Evolutionary conservation across 92 coral and sea anemone genomes (phyloP).

Genomic region (Actinernus sp.): DNA sequence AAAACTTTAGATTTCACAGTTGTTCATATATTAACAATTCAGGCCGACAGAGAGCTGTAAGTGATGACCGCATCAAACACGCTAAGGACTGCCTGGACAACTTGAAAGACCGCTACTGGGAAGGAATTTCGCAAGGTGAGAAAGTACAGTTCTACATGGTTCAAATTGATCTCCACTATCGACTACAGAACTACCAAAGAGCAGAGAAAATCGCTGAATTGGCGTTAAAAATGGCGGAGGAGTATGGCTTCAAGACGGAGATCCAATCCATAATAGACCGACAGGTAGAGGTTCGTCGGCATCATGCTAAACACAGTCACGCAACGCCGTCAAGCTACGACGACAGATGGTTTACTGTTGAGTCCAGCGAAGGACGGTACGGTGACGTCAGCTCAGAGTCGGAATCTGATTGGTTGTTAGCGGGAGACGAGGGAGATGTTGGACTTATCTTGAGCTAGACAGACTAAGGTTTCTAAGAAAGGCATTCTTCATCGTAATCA

Average conservation of each 20-base stretch:
- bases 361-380: constrained; percentile 23
- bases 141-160: constrained; percentile 49
- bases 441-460: no score
- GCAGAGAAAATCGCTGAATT: constrained; percentile 30
- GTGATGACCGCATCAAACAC: constrained; percentile 36
- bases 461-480: no score
- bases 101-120: constrained; percentile 45
- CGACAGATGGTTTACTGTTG: not conserved
- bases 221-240: constrained; percentile 20
- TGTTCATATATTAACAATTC: no score
- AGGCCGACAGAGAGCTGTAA: constrained; percentile 43
- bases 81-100: constrained; percentile 41
- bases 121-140: constrained; percentile 47
- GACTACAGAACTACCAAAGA: constrained; percentile 23
- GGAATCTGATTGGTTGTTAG: constrained; percentile 61
- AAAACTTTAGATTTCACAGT: no score
- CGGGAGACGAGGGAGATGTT: no score
- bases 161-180: constrained; percentile 48
- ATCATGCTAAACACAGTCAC: no score
- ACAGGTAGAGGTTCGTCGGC: no score
- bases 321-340: not conserved
- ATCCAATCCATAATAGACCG: constrained; percentile 47
- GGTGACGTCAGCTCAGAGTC: constrained; percentile 52
- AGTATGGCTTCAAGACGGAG: constrained; percentile 45
- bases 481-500: no score